Evolutionary conservation across 2,113 vertebrate species (phyloP), one percentile per base, ranked within the genome.

Genomic region (Mohoua ochrocephala): DNA sequence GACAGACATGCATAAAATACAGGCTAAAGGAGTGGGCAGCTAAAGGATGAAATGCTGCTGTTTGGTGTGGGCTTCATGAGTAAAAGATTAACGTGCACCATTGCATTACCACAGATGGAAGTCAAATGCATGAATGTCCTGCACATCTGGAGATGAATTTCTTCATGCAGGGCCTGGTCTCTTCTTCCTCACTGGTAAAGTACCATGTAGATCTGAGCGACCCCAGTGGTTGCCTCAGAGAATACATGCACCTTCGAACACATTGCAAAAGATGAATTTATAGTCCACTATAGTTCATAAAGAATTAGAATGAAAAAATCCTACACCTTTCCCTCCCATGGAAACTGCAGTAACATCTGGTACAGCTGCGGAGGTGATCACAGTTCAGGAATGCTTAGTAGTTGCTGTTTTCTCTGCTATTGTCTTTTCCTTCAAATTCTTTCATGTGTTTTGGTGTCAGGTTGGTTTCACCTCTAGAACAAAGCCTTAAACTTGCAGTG

Each of bases 341-440:
- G 30, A 74, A 89, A 18, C 39, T 56, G 44, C n/a, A 64, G 70
- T 71, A 64, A 57, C 7, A 35, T 63, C 33, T 87, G 47, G 33
- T 76, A 50, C 35, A 57, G 22, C 74, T 85, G 8, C 0, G 0
- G 64, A 67, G 81, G 7, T 3, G 1, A 27, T 74, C 13, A 3
- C 15, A 7, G 30, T 50, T 81, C 52, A 60, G 20, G 41, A 54
- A 39, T 35, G 56, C 19, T 39, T 45, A 19, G 27, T 13, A 47
- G 28, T 71, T 71, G 37, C 37, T 82, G 10, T 63, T 71, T 67
- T 54, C 60, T 75, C 42, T 49, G 7, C 41, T 54, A 2, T 81
- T 24, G 14, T 42, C 33, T 83, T 64, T 64, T 52, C 33, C 28
- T 87, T 7, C 10, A 24, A 3, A 52, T 65, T 76, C 13, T 92